Base-by-base conservation (phyloP, 37 sponge, comb jelly and placozoan species). In the Diacarnus erythraeanus region DNA sequence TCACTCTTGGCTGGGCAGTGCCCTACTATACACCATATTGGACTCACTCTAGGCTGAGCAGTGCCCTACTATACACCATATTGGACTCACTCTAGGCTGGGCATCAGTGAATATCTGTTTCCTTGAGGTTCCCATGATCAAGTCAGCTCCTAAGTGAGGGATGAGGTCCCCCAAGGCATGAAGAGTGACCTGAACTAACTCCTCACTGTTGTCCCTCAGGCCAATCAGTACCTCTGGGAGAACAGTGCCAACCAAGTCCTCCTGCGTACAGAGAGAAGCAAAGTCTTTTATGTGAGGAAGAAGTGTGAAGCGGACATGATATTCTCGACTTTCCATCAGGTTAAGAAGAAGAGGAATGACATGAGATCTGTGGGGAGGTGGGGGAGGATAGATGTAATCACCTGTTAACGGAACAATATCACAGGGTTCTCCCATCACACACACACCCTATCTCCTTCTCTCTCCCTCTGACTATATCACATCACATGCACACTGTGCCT, bases 211-310 rank as follows among this genome's bases (percentile, higher is more conserved):
- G 25, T 88, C 93, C 29, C 66, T 61, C 27, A 92, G 74, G 12
- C 93, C 93, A 2, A 88, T 35, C 58, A 92, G 77, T 0, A 88
- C 85, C 80, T 89, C 89, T 9, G 85, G 90, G 25, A 90, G 82
- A 0, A 90, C 56, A 5, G 43, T 26, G 12, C 65, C 66, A 6
- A 39, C 43, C 34, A 90, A 34, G 20, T 77, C 85, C 25, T 90
- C 82, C 20, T 68, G 60, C 15, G 77, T 22, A 42, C 70, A 81
- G 72, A 84, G 58, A 0, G 40, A 26, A 10, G 73, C 64, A 72
- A 74, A 90, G 69, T 6, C 1, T 15, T 43, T 43, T 12, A 90
- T 38, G 64, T 90, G 22, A 63, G 74, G 59, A 26, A 90, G 77
- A 20, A 90, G 86, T 1, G 77, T 75, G 4, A 72, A 20, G 27